Evolutionary conservation across 2,888 invertebrate genomes (phyloP), one percentile per base, ranked within the genome.

Genomic region (Buathra laborator): DNA sequence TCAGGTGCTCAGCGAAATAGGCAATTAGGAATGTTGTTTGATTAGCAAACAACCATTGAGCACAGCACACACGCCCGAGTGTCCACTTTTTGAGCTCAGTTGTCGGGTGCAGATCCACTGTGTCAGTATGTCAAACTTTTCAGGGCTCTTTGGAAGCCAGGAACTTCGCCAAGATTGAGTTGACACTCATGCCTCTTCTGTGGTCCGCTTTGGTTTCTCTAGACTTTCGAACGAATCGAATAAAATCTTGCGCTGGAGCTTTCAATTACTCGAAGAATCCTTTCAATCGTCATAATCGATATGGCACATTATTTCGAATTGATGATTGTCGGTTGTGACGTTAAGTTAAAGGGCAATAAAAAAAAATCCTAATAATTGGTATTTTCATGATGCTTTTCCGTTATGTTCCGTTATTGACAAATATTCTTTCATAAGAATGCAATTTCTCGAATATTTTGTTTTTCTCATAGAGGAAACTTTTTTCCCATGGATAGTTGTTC

Each of bases 11-110:
- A 56, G 80, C 75, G 84, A 74, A 76, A 70, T 77, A 74, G 84
- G 83, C 86, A 87, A 87, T 87, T 87, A 87, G 84, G 67, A 66
- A 66, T 75, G 86, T 87, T 87, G 87, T 87, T 87, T 87, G 86
- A 84, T 76, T 79, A 71, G 84, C 87, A 87, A 87, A 86, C 86
- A 87, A 72, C 82, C 81, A 86, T 84, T 81, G 83, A 86, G 84
- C 56, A 81, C 82, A 68, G 83, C 81, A 0, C 9, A 72, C 86
- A 78, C 37, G 48, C 81, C 46, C 71, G 43, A 19, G 74, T 64
- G 43, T 43, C 19, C 37, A 71, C 71, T 56, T 43, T 71, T 56
- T 43, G 24, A 56, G 37, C 56, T 71, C 56, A 16, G 71, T 16
- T 14, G 19, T 24, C 24, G 2, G 3, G 24, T 37, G 32, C 24